Percentiles rank a stretch among this genome's conserved stretches.
Conservation (phyloP, 2,797 vertebrate genomes). For the Potorous gilbertii region DNA sequence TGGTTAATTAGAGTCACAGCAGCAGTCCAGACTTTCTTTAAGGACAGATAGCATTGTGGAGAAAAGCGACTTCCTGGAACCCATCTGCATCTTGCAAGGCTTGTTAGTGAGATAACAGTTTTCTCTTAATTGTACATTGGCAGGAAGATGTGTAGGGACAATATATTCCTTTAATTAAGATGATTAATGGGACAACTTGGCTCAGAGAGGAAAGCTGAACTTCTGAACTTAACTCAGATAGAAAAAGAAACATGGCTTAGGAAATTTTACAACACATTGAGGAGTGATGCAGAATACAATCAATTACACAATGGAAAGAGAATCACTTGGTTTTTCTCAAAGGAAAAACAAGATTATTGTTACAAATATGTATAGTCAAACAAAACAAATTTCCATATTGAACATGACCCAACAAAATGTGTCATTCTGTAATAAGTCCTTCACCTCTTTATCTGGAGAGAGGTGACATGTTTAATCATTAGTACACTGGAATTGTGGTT, state of each 20-base stretch:
- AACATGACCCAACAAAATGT: background rate
- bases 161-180: background rate
- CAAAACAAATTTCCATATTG: background rate
- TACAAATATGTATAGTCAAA: background rate
- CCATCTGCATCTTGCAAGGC: background rate
- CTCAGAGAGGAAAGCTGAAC: background rate
- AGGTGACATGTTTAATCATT: background rate
- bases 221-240: background rate
- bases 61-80: background rate
- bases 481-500: background rate
- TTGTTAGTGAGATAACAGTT: background rate
- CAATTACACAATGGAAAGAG: background rate
- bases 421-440: background rate
- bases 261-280: background rate
- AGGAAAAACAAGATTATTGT: background rate
- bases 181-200: background rate
- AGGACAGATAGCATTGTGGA: background rate
- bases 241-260: background rate
- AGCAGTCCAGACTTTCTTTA: background rate
- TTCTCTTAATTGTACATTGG: background rate
- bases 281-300: background rate
- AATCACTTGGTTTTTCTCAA: background rate
- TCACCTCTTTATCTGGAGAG: background rate
- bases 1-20: background rate
- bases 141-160: background rate